Evolutionary conservation across 1,140 invertebrate species (phyloP), one percentile per base, ranked within the genome.

Genomic region (Potamilus streckersoni): DNA sequence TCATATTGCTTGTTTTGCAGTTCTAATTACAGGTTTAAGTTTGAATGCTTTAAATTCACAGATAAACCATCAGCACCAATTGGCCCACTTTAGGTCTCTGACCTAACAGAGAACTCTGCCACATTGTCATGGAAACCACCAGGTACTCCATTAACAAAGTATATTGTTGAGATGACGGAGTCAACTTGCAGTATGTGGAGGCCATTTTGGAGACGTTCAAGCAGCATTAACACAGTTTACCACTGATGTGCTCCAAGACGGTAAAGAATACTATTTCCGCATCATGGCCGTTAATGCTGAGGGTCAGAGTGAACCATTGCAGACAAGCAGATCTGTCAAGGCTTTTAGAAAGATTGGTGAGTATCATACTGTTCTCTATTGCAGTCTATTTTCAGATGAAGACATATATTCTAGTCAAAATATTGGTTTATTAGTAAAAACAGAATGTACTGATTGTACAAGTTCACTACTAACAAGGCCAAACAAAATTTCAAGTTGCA

Each of bases 231-330:
- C 93, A 2, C 69, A 80, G 55, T 87, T 78, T 82, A 83, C 77
- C 16, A 96, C 98, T 2, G 94, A 93, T 0, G 94, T 95, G 79
- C 95, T 99, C 19, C 93, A 95, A 84, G 94, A 96, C 90, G 95
- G 95, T 15, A 97, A 95, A 19, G 94, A 97, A 84, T 98, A 98
- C 89, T 93, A 94, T 86, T 98, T 98, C 91, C 92, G 96, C 63
- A 93, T 98, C 1, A 97, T 96, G 91, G 96, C 96, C 5, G 96
- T 98, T 90, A 98, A 99, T 88, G 95, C 95, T 81, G 95, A 96
- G 87, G 97, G 97, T 15, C 96, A 98, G 90, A 97, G 96, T 14
- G 92, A 93, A 79, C 96, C 97, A 2, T 91, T 98, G 19, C 93
- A 93, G 58, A 95, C 96, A 5, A 91, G 92, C 11, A 96, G 96